These are phyloP conservation scores for Stichopus horrens DNA, from an alignment of 53 echinoderm and acorn worm species.

Conservation along the genomic window DNA sequence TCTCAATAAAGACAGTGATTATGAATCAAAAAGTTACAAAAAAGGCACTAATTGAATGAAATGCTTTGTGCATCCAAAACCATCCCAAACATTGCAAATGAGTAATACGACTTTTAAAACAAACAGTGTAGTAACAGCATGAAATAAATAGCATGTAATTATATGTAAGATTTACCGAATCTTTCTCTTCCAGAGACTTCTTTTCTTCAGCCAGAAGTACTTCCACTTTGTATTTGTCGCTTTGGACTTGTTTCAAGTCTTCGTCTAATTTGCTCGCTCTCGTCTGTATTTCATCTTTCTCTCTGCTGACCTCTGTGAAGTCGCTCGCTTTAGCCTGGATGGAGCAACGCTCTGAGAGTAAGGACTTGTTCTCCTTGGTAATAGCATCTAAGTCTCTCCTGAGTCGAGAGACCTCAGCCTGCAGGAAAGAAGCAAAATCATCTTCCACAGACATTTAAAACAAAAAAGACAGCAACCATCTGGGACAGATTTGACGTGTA, in stretches of 20 bases:
- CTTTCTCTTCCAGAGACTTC: background rate
- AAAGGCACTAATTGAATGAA: no score
- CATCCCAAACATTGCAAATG: no score
- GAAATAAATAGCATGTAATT: no score
- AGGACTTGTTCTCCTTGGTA: constrained; percentile 18
- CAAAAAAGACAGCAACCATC: no score
- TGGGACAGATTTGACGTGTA: no score
- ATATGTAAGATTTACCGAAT: background rate
- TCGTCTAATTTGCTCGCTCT: constrained; percentile 62
- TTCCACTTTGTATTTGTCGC: constrained; percentile 68
- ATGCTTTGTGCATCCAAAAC: no score
- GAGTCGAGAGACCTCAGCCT: constrained; percentile 29
- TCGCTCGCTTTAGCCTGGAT: constrained; percentile 32
- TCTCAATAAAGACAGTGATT: no score
- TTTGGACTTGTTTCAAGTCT: constrained; percentile 65
- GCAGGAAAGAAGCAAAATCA: background rate
- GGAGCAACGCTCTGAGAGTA: constrained; percentile 16
- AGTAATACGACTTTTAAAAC: no score
- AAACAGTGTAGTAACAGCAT: no score
- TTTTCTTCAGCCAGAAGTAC: constrained; percentile 2
- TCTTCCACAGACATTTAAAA: background rate
- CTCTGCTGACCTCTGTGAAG: constrained; percentile 49
- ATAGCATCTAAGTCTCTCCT: constrained; percentile 62
- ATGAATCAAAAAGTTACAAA: no score
- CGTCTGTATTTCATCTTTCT: constrained; percentile 55